phyloP scores from a whole-genome alignment of 2,797 vertebrate genomes.

The Florisuga fusca region DNA sequence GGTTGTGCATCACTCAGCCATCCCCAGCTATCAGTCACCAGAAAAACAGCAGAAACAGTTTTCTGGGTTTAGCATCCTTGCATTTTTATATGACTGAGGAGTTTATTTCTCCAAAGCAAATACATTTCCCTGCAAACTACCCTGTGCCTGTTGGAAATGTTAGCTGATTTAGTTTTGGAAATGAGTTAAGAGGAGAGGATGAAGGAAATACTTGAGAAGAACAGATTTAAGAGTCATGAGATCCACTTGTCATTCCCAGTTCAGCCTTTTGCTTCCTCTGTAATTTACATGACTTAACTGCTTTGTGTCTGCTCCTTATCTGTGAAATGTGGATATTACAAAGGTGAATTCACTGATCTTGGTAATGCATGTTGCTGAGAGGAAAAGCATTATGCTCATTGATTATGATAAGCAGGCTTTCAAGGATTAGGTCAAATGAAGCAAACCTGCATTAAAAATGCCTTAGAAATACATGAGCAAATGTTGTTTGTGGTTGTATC shows the following conservation, averaged over 20 bases:
- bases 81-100: neutral
- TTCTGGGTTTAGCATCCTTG: neutral
- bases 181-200: neutral
- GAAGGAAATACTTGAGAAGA: conserved; percentile 39
- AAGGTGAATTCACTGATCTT: conserved; percentile 2
- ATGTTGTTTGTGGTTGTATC: neutral
- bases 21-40: neutral
- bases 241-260: neutral
- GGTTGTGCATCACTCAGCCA: neutral
- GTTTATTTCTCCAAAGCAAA: conserved; percentile 10
- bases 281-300: neutral
- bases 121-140: neutral
- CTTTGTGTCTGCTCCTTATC: conserved; percentile 30
- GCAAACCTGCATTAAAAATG: neutral
- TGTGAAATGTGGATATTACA: neutral
- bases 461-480: neutral
- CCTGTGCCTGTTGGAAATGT: neutral
- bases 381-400: conserved; percentile 4
- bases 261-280: neutral
- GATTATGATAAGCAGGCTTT: neutral
- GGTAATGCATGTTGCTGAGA: conserved; percentile 6
- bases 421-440: conserved; percentile 26
- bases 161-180: neutral
- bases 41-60: neutral
- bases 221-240: neutral